These are phyloP conservation scores for Lophochroa leadbeateri DNA, from an alignment of 2,113 vertebrate genomes.

Conservation along the genomic window DNA sequence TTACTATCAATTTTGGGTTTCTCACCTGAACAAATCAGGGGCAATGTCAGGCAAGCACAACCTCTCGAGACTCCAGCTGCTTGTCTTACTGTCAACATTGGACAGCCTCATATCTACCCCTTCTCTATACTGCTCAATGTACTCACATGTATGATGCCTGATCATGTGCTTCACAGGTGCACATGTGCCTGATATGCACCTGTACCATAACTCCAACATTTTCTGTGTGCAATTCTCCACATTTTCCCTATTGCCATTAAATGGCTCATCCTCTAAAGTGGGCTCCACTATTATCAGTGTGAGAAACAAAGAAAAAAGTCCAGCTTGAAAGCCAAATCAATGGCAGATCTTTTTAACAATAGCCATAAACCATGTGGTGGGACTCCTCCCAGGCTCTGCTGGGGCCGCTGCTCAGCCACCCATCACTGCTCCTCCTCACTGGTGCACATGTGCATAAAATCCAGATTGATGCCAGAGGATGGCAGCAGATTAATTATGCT, in stretches of 20 bases:
- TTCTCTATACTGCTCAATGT: not conserved
- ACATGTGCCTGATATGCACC: accelerated
- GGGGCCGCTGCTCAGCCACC: not conserved
- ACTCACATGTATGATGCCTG: not conserved
- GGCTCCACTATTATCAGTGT: not conserved
- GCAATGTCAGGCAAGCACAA: not conserved
- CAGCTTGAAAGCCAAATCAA: not conserved
- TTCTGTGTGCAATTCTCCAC: not conserved
- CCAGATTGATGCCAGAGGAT: not conserved
- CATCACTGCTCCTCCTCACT: not conserved
- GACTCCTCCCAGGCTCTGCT: not conserved
- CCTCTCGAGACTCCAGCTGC: not conserved
- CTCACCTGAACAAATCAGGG: not conserved
- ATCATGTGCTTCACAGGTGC: not conserved
- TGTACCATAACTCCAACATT: not conserved
- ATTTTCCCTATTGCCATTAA: not conserved
- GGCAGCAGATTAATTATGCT: not conserved
- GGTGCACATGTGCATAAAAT: not conserved
- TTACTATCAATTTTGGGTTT: not conserved
- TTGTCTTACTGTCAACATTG: not conserved
- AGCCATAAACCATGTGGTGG: not conserved
- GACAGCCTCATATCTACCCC: not conserved
- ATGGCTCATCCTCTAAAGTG: not conserved
- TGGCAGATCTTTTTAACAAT: not conserved
- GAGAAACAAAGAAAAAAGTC: not conserved